phyloP scores from a whole-genome alignment of 1,140 invertebrate genomes.

The Atopsyche davidsoni region DNA sequence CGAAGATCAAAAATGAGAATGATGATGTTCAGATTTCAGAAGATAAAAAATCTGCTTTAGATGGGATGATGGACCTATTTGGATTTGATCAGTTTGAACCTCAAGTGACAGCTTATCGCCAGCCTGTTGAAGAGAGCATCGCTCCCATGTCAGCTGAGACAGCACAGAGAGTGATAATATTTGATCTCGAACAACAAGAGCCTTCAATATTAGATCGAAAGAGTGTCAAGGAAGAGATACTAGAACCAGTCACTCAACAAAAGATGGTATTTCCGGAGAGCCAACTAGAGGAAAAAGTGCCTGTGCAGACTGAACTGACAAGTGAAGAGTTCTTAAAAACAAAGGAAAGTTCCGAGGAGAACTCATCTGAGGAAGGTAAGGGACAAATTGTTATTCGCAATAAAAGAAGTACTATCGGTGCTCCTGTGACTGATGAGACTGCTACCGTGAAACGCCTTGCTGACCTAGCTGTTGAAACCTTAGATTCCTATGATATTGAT shows the following conservation, averaged over 20 bases:
- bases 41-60: slow-evolving; percentile 25
- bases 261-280: slow-evolving; percentile 2
- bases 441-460: slow-evolving; percentile 34
- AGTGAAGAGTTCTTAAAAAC: slow-evolving; percentile 2
- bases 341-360: slow-evolving; percentile 5
- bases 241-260: slow-evolving; percentile 3
- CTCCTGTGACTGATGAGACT: not conserved
- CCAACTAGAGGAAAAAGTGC: not conserved
- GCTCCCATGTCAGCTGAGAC: not conserved
- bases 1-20: not conserved
- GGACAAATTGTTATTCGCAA: too few relatives aligned
- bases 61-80: slow-evolving; percentile 21
- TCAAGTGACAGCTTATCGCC: not conserved
- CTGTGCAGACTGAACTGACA: not conserved
- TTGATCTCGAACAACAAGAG: slow-evolving; percentile 1
- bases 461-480: slow-evolving; percentile 33
- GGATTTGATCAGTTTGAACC: slow-evolving; percentile 13
- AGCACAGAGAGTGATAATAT: not conserved
- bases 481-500: slow-evolving; percentile 38
- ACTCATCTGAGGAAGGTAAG: slow-evolving; percentile 1
- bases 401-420: not conserved
- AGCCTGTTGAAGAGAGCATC: not conserved
- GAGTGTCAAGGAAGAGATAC: not conserved
- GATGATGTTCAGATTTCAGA: slow-evolving; percentile 14
- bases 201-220: not conserved